phyloP scores from a whole-genome alignment of 37 sponge, comb jelly and placozoan genomes.

The Tethya wilhelma region DNA sequence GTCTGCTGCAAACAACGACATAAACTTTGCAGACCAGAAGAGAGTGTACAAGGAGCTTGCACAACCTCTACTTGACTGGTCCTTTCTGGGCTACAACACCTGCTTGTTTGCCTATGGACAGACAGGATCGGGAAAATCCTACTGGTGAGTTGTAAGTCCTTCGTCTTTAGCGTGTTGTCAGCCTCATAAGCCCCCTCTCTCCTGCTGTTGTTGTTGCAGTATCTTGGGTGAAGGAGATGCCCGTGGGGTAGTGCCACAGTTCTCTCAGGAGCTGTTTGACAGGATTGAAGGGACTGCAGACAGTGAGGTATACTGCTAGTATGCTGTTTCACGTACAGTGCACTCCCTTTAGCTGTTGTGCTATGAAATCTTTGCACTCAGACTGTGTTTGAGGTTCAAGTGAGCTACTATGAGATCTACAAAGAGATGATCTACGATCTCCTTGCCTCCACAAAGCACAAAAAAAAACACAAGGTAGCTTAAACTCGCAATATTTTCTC shows the following conservation, averaged over 20 bases:
- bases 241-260: conserved; percentile 78
- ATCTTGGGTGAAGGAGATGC: conserved; percentile 80
- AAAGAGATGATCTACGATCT: conserved; percentile 89
- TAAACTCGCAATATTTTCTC: neutral
- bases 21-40: conserved; percentile 45
- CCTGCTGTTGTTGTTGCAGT: conserved; percentile 36
- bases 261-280: conserved; percentile 76
- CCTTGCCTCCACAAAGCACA: conserved; percentile 57
- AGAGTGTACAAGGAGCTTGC: conserved; percentile 74
- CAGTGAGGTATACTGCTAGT: conserved; percentile 25
- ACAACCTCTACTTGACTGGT: conserved; percentile 75
- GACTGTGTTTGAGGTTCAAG: conserved; percentile 72
- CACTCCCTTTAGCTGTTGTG: neutral
- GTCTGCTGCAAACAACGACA: conserved; percentile 35
- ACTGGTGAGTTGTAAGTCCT: conserved; percentile 58
- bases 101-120: conserved; percentile 92
- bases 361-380: neutral
- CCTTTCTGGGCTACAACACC: conserved; percentile 92
- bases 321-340: neutral
- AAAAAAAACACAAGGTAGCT: conserved; percentile 23
- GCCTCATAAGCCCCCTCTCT: neutral
- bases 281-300: conserved; percentile 62
- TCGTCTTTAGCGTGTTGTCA: neutral
- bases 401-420: conserved; percentile 93
- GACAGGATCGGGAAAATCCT: conserved; percentile 93